A percentile compares a stretch with the other conserved stretches of the same genome.
These are phyloP conservation scores for Pteria penguin DNA, from an alignment of 2,888 invertebrate genomes.

Conservation along the genomic window DNA sequence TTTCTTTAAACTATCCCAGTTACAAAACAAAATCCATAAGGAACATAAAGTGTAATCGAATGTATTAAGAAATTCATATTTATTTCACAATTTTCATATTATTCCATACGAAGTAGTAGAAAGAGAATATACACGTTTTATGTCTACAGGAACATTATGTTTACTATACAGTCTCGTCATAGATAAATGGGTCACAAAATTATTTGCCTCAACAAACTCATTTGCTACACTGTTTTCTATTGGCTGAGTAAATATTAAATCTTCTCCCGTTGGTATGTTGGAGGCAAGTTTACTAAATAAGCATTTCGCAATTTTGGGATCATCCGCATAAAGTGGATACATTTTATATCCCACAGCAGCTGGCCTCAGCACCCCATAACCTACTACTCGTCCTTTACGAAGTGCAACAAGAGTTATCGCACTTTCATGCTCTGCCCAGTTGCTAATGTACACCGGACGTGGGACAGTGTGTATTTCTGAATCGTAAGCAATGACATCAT, in stretches of 20 bases:
- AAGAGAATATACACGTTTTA: conserved; percentile 54
- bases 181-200: conserved; percentile 55
- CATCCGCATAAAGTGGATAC: conserved; percentile 62
- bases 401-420: conserved; percentile 56
- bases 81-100: no score
- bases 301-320: conserved; percentile 50
- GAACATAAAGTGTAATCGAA: no score
- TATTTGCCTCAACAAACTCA: conserved; percentile 55
- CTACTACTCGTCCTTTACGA: conserved; percentile 53
- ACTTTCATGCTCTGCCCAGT: conserved; percentile 52
- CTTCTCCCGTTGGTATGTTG: conserved; percentile 54
- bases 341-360: conserved; percentile 58
- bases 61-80: no score
- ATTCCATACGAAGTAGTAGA: conserved; percentile 62
- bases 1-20: no score
- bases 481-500: conserved; percentile 60
- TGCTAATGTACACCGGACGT: conserved; percentile 55
- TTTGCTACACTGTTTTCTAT: conserved; percentile 58
- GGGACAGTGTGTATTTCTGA: conserved; percentile 59
- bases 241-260: conserved; percentile 58
- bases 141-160: conserved; percentile 56
- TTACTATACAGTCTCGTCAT: conserved; percentile 65
- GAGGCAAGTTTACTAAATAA: conserved; percentile 55
- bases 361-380: conserved; percentile 58
- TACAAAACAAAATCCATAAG: no score